Base-by-base conservation (phyloP, 2,888 invertebrate species). In the Anthrax anthrax region DNA sequence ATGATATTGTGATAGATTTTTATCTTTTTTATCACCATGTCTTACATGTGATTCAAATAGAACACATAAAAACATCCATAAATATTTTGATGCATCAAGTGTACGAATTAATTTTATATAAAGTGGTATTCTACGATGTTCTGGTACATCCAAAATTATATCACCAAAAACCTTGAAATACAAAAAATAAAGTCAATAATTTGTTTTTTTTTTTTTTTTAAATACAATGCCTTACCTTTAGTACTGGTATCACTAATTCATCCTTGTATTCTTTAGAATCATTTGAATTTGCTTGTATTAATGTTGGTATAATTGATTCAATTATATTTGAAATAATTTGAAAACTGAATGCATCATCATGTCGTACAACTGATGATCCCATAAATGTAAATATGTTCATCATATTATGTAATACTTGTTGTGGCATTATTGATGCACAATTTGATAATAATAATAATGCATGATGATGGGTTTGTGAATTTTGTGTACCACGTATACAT, bases 301-400 rank as follows among this genome's bases (percentile, higher is more conserved):
- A 70, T 48, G 90, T 84, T 0, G 96, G 95, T 51, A 96, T 78
- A 29, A 96, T 77, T 0, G 87, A 88, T 57, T 91, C 86, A 17
- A 96, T 81, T 5, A 94, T 89, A 60, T 84, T 84, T 1, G 81
- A 78, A 46, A 96, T 92, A 19, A 96, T 84, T 65, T 92, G 90
- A 63, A 94, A 90, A 60, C 91, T 94, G 65, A 95, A 95, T 0
- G 86, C 83, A 59, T 96, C 94, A 61, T 97, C 96, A 56, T 92
- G 90, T 12, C 94, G 76, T 2, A 96, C 72, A 12, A 97, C 81
- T 0, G 89, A 89, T 0, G 86, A 86, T 1, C 97, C 97, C 81
- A 98, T 92, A 60, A 97, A 98, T 0, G 96, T 95, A 63, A 98
- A 98, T 56, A 98, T 88, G 18, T 91, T 84, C 81, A 97, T 94